Percentiles rank a stretch among this genome's conserved stretches.
phyloP scores from a whole-genome alignment of 2,797 vertebrate species.

The Masticophis lateralis region DNA sequence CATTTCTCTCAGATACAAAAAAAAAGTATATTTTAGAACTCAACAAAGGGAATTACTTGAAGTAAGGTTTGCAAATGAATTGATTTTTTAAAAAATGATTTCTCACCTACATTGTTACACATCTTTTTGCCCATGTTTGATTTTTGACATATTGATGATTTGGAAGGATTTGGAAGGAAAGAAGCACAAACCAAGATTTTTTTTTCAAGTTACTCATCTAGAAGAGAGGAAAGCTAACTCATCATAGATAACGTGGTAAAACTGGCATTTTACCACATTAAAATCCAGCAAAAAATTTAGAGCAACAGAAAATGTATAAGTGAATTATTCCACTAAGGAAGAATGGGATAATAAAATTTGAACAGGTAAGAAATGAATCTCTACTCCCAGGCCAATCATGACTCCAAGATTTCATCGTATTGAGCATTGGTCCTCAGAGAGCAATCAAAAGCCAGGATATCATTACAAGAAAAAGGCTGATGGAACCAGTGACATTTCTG shows the following conservation, averaged over 20 bases:
- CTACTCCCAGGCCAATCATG: background rate
- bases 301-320: background rate
- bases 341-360: background rate
- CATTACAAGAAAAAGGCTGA: constrained; percentile 3
- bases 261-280: background rate
- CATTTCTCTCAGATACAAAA: background rate
- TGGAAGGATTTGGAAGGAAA: background rate
- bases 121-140: too few species aligned
- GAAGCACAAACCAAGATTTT: background rate
- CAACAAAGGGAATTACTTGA: background rate
- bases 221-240: background rate
- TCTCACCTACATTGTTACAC: background rate
- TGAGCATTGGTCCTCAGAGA: background rate
- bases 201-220: background rate
- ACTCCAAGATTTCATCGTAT: background rate
- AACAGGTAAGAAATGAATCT: background rate
- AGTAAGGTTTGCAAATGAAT: background rate
- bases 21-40: too few species aligned
- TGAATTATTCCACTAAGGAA: background rate
- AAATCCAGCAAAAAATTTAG: background rate
- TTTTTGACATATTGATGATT: background rate
- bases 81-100: background rate
- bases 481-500: constrained; percentile 1
- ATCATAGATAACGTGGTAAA: too few species aligned
- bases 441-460: background rate